Conservation (phyloP, 1,140 invertebrate species). For the Penaeus japonicus region DNA sequence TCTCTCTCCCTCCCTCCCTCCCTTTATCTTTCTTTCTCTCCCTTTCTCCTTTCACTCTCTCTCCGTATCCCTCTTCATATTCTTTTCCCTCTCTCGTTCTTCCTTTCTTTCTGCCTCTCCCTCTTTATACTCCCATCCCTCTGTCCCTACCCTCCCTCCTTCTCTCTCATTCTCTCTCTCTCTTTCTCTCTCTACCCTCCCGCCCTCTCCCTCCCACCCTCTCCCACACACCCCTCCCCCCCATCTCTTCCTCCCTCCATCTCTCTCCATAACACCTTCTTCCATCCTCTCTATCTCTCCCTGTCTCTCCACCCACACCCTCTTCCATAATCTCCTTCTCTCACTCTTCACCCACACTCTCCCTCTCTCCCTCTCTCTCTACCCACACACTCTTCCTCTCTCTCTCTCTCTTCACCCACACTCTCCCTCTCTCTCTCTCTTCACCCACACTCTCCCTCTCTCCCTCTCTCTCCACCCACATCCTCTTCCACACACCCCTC, state of each 20-base stretch:
- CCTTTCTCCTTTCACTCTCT: too few relatives aligned
- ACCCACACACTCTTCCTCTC: neutral
- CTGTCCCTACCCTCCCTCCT: neutral
- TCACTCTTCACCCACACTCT: neutral
- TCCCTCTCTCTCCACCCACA: neutral
- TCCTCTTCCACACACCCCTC: neutral
- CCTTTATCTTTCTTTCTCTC: too few relatives aligned
- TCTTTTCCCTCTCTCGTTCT: neutral
- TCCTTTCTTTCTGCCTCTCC: neutral
- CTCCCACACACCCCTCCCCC: neutral
- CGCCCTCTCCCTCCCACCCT: neutral
- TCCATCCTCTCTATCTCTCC: neutral
- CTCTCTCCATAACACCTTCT: neutral
- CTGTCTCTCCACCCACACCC: neutral
- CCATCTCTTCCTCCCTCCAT: neutral
- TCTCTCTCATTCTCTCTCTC: neutral
- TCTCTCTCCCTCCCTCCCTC: too few relatives aligned
- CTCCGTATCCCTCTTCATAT: neutral
- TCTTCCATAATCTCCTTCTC: neutral
- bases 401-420: neutral
- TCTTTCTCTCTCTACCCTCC: neutral
- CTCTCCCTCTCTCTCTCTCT: neutral
- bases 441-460: neutral
- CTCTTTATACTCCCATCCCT: neutral
- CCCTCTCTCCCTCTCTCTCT: neutral